Evolutionary conservation across 2,113 vertebrate genomes (phyloP), one percentile per base, ranked within the genome.

Genomic region (Camelus bactrianus): DNA sequence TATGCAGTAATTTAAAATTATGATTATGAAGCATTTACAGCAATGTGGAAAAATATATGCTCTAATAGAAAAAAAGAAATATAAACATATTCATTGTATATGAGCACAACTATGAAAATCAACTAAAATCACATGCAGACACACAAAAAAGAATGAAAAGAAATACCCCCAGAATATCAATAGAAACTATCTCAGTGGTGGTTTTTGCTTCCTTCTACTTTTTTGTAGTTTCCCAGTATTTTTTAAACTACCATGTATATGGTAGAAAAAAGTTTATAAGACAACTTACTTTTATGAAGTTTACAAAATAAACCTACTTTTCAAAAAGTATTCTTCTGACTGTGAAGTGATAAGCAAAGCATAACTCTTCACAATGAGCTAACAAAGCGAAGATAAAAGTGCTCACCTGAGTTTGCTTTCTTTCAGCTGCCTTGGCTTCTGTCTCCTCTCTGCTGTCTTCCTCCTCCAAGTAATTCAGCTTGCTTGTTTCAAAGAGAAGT

Each of bases 371-470:
- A 48, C 54, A 69, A 32, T 6, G 22, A 91, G 89, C 81, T 60
- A 79, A 85, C 28, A 64, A 81, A n/a, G 22, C 76, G 81, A 85
- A 91, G 35, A 28, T 8, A 15, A 94, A 79, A 94, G 72, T 75
- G 75, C 93, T 73, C 26, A 97, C 97, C 95, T 91, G 81, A 28
- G 13, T 6, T 86, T 73, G 54, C 62, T 82, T 75, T 60, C 20
- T 69, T 84, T 79, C 35, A 26, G 62, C n/a, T 35, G 64, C 26
- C 28, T 80, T 32, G 50, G 11, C n/a, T 46, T 96, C 65, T 22
- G 75, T 28, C 48, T 93, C 84, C n/a, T 92, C 85, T 94, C 42
- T 80, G 50, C 46, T 62, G 52, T 20, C 46, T 82, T 52, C 64
- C 93, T 91, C 77, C 32, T 94, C 70, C 30, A 64, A 75, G n/a